phyloP scores from a whole-genome alignment of 2,888 invertebrate genomes.

The Herminia tarsipennalis region DNA sequence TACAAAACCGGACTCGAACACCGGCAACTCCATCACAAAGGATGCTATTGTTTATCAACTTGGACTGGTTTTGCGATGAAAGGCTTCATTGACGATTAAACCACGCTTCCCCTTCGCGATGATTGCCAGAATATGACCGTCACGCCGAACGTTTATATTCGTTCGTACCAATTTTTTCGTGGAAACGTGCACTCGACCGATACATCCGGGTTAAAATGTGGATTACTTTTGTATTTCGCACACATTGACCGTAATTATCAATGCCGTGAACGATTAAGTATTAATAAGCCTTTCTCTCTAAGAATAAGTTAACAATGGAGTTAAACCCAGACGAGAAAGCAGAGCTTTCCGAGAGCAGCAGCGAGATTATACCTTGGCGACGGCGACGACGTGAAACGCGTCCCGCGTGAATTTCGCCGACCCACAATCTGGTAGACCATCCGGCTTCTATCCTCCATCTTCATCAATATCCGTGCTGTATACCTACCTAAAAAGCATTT shows the following conservation, averaged over 20 bases:
- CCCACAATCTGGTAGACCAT: slow-evolving; percentile 57
- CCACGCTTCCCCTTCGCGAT: slow-evolving; percentile 52
- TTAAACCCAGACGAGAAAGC: slow-evolving; percentile 63
- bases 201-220: slow-evolving; percentile 38
- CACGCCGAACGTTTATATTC: slow-evolving; percentile 48
- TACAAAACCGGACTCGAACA: slow-evolving; percentile 20
- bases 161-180: slow-evolving; percentile 51
- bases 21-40: slow-evolving; percentile 51
- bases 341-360: slow-evolving; percentile 54
- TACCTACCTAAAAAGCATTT: too few relatives aligned
- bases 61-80: slow-evolving; percentile 65
- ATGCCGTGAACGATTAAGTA: slow-evolving; percentile 29
- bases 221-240: slow-evolving; percentile 19
- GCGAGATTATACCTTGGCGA: slow-evolving; percentile 49
- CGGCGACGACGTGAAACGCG: slow-evolving; percentile 55
- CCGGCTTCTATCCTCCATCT: slow-evolving; percentile 59
- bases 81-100: slow-evolving; percentile 61
- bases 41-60: slow-evolving; percentile 63
- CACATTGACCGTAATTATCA: slow-evolving; percentile 24
- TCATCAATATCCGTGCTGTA: slow-evolving; percentile 53
- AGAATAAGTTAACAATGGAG: slow-evolving; percentile 61
- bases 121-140: slow-evolving; percentile 54
- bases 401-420: slow-evolving; percentile 67
- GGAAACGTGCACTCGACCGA: slow-evolving; percentile 46
- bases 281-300: slow-evolving; percentile 51